Evolutionary conservation across 2,113 vertebrate species (phyloP).

Genomic region (Oncorhynchus nerka): DNA sequence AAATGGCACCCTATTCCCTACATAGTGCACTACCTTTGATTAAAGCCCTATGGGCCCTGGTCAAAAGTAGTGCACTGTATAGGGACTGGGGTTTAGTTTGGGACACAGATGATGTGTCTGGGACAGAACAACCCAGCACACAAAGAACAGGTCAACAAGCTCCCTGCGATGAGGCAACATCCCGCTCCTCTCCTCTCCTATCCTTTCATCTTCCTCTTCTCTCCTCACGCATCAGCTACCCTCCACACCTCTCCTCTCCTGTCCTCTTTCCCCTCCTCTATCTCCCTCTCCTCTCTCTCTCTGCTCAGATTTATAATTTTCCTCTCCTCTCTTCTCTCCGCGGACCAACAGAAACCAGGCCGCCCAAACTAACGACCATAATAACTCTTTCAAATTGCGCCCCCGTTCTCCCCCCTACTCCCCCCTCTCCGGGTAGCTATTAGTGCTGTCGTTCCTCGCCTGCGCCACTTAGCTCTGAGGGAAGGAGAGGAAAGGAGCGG

Average conservation of each 20-base stretch:
- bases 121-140: not conserved
- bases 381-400: constrained; percentile 73
- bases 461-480: constrained; percentile 69
- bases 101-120: not conserved
- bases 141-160: not conserved
- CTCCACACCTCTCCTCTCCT: not conserved
- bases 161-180: not conserved
- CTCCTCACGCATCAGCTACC: not conserved
- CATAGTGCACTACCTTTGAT: no score
- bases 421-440: constrained; percentile 69
- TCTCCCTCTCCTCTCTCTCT: not conserved
- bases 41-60: no score
- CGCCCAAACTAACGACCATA: constrained; percentile 74
- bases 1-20: no score
- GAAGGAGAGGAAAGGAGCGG: constrained; percentile 35
- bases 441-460: constrained; percentile 70
- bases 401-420: constrained; percentile 34
- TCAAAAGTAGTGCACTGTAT: no score
- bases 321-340: constrained; percentile 19
- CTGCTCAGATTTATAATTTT: not conserved
- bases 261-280: not conserved
- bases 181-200: no score
- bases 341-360: constrained; percentile 53
- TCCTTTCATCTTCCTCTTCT: not conserved
- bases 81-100: no score